Conservation (phyloP, 2,888 invertebrate species). For the Phyllotreta striolata region DNA sequence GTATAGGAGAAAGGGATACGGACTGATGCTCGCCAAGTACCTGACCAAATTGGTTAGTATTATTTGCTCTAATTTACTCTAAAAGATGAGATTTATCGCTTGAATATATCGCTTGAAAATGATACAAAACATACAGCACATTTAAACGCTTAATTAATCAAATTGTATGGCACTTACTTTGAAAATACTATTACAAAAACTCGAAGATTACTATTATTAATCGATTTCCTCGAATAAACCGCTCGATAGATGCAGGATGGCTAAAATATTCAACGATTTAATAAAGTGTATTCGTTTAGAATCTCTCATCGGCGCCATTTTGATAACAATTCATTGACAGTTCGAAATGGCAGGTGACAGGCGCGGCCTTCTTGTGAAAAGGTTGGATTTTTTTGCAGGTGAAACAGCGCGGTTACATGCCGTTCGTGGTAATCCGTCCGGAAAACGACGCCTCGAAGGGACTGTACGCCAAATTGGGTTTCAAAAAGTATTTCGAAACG, state of each 20-base stretch:
- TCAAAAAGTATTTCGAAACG: conserved; percentile 80
- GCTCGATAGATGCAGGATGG: too few relatives aligned
- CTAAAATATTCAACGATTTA: too few relatives aligned
- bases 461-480: conserved; percentile 84
- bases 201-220: too few relatives aligned
- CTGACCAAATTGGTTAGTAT: conserved; percentile 63
- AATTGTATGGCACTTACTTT: too few relatives aligned
- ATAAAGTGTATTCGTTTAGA: too few relatives aligned
- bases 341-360: background rate
- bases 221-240: too few relatives aligned
- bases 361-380: background rate
- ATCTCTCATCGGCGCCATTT: too few relatives aligned
- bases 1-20: conserved; percentile 66
- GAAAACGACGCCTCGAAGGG: conserved; percentile 88
- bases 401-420: conserved; percentile 70
- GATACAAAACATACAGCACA: too few relatives aligned
- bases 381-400: conserved; percentile 42
- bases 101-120: too few relatives aligned
- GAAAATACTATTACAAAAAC: too few relatives aligned
- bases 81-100: too few relatives aligned
- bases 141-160: background rate
- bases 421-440: conserved; percentile 86
- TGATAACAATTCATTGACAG: background rate
- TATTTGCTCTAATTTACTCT: too few relatives aligned
- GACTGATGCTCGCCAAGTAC: conserved; percentile 75